Percentiles rank a stretch among this genome's conserved stretches.
These are phyloP conservation scores for Noctua comes DNA, from an alignment of 2,888 invertebrate genomes.

Conservation along the genomic window DNA sequence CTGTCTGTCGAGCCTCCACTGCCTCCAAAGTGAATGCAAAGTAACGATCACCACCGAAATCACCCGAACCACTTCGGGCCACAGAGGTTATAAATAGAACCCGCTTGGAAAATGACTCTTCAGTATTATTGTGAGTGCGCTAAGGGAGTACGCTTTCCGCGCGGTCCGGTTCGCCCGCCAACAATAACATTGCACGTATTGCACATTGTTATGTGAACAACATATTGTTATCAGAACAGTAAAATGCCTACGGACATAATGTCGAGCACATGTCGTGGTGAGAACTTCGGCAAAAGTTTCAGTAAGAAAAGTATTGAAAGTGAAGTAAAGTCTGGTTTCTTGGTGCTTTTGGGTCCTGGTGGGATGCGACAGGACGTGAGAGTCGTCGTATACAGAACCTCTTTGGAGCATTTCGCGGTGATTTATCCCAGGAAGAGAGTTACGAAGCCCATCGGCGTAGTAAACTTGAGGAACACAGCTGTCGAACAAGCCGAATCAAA, in stretches of 20 bases:
- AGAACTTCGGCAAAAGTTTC: constrained; percentile 82
- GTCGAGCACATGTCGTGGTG: constrained; percentile 76
- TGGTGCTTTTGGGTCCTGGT: constrained; percentile 90
- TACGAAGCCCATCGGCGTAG: constrained; percentile 91
- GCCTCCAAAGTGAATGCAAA: constrained; percentile 79
- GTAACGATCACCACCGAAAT: constrained; percentile 79
- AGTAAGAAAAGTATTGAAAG: constrained; percentile 84
- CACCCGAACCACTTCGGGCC: constrained; percentile 72
- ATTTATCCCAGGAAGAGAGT: constrained; percentile 92
- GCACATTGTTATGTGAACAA: constrained; percentile 73
- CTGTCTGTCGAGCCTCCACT: constrained; percentile 68
- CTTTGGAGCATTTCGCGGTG: constrained; percentile 92
- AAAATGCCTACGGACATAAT: constrained; percentile 85
- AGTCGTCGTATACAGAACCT: constrained; percentile 92
- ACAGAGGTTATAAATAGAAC: constrained; percentile 78
- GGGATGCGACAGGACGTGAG: constrained; percentile 91
- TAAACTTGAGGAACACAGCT: constrained; percentile 91
- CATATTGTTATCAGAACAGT: constrained; percentile 73
- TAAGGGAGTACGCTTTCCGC: constrained; percentile 64
- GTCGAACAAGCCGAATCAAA: constrained; percentile 87
- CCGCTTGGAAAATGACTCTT: constrained; percentile 73
- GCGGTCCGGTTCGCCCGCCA: constrained; percentile 53
- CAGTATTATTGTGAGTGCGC: constrained; percentile 75
- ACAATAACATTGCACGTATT: constrained; percentile 71
- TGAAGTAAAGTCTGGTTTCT: constrained; percentile 91